A percentile compares a stretch with the other conserved stretches of the same genome.
These are phyloP conservation scores for Acrossocheilus wenchowensis DNA, from an alignment of 2,797 vertebrate species.

Conservation along the genomic window DNA sequence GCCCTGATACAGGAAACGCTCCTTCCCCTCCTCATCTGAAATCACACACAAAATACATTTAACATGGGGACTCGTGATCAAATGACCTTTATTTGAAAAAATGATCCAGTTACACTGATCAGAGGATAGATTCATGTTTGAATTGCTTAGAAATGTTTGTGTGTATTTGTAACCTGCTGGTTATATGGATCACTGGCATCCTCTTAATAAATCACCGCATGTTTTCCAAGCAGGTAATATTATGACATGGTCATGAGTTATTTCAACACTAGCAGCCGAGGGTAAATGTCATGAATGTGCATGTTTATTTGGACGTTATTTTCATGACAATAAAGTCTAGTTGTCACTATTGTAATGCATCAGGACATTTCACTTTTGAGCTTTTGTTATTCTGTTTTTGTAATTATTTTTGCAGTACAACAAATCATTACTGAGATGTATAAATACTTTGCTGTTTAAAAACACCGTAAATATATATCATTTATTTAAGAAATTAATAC, in stretches of 20 bases:
- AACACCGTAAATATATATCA: neutral
- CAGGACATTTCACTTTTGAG: too few species aligned
- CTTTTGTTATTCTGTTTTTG: neutral
- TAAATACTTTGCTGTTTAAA: neutral
- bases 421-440: neutral
- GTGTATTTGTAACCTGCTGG: neutral
- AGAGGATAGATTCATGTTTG: slow-evolving; percentile 11
- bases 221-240: neutral
- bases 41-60: slow-evolving; percentile 51
- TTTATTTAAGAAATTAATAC: neutral
- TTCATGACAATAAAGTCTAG: too few species aligned
- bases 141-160: neutral
- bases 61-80: slow-evolving; percentile 47
- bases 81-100: slow-evolving; percentile 28
- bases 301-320: too few species aligned
- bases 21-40: slow-evolving; percentile 81
- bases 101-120: slow-evolving; percentile 22
- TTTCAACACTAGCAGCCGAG: too few species aligned
- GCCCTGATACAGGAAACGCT: slow-evolving; percentile 81
- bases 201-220: slow-evolving; percentile 47
- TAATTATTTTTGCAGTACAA: neutral
- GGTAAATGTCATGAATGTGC: too few species aligned
- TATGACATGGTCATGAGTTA: too few species aligned
- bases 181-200: slow-evolving; percentile 53
- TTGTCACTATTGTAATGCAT: too few species aligned